Evolutionary conservation across 2,113 vertebrate genomes (phyloP), one percentile per base, ranked within the genome.

Genomic region (Nicator chloris): DNA sequence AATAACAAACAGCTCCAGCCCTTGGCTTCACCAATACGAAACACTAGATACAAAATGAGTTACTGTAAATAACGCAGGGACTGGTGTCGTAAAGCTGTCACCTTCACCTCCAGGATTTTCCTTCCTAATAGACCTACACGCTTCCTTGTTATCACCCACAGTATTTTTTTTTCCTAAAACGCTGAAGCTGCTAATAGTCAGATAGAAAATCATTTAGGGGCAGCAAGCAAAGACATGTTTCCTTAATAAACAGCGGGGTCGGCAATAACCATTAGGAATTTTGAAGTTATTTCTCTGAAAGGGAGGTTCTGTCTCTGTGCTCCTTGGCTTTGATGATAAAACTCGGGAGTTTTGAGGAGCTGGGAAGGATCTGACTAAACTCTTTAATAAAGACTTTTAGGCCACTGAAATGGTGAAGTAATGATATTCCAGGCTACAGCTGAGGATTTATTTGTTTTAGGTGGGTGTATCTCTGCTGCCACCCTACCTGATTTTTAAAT

Each of bases 41-140:
- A 90, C 94, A 91, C 94, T 93, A 91, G 95, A 97, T 95, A 97
- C 93, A 96, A 98, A 98, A 98, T 98, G 97, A 98, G 95, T 98
- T 98, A 98, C 96, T 98, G 98, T 97, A 98, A 98, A 98, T 98
- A 98, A 98, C 90, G 87, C 94, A 95, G 91, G 82, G 93, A 39
- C 92, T 72, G 68, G 13, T 60, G 93, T 81, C 49, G 2, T 98
- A 98, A 98, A 98, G 73, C 96, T 98, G 98, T 97, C 98, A 97
- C 92, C 87, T 87, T 95, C 92, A 88, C 94, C 93, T 96, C 89
- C 66, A 96, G 80, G 88, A 97, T 97, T 96, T 98, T 97, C 86
- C 61, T 96, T 96, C 92, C 78, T 98, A 98, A 98, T 97, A 97
- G 92, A 87, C 83, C 86, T 70, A 84, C 72, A 95, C 5, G 27